These are phyloP conservation scores for Florisuga fusca DNA, from an alignment of 2,797 vertebrate species.

Conservation along the genomic window DNA sequence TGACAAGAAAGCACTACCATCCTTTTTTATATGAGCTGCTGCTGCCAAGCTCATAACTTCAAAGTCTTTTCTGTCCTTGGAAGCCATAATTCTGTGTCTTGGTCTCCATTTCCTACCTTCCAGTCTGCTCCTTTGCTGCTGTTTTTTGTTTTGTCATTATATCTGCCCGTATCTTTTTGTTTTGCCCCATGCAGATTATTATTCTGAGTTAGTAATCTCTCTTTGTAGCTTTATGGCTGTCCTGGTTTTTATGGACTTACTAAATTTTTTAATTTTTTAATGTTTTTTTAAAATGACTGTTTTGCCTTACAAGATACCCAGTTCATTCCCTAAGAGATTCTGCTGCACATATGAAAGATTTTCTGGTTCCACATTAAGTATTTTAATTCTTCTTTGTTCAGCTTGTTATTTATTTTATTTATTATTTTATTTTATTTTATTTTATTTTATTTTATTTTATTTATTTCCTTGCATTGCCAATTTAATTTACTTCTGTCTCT, in stretches of 20 bases:
- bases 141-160: neutral
- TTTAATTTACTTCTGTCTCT: neutral
- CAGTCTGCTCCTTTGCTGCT: neutral
- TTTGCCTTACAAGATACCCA: neutral
- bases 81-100: neutral
- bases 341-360: neutral
- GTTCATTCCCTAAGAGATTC: neutral
- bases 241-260: neutral
- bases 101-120: neutral
- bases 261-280: neutral
- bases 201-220: neutral
- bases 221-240: neutral
- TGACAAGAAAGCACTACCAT: neutral
- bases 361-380: neutral
- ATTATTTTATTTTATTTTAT: too few relatives aligned
- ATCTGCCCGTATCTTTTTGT: neutral
- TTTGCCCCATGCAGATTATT: neutral
- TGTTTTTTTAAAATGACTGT: neutral
- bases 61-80: neutral
- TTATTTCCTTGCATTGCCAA: neutral
- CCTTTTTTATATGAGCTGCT: neutral
- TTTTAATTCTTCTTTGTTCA: slow-evolving; percentile 9
- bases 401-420: neutral
- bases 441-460: too few relatives aligned
- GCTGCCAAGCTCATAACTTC: neutral